Evolutionary conservation across 2,888 invertebrate species (phyloP), one percentile per base, ranked within the genome.

Genomic region (Drosophila silvestris): DNA sequence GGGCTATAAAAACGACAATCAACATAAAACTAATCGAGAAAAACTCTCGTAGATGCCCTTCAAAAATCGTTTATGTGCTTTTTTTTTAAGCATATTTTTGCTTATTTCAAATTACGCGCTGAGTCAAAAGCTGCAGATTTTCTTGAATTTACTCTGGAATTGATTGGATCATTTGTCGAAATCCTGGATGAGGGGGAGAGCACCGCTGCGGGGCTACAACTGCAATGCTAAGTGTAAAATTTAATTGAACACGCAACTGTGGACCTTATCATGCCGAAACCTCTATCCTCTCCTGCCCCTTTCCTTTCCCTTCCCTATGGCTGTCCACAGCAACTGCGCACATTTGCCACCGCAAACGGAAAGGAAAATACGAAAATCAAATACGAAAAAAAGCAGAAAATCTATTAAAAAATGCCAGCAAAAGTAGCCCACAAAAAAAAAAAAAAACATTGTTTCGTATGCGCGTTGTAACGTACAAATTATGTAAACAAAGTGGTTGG

Each of bases 401-500:
- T 86, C 84, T 84, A 85, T 85, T 85, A 82, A 82, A 88, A 85
- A 85, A 77, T 75, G 69, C 71, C 74, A 59, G 64, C 62, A 51
- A 88, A 88, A 85, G 86, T 83, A 77, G 84, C 89, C 76, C 71
- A 85, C 82, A 85, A 83, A 82, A 72, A 64, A 14, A 22, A 22
- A 44, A 54, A 54, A 58, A 64, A 61, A 30, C 30, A 26, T n/a
- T 83, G 68, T 81, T 87, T 79, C 70, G 78, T 88, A 86, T 79
- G 85, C 89, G 88, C 88, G 88, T 89, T 90, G 88, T 89, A 86
- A 85, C 86, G 90, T 80, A 88, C 90, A 89, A 89, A 89, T 86
- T 90, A 89, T 86, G 89, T 86, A 89, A 89, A 90, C 90, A 90
- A 75, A 79, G 70, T 58, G 59, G 61, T 58, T 35, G 54, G 60